Percentiles rank a stretch among this genome's conserved stretches.
These are phyloP conservation scores for Babylonia areolata DNA, from an alignment of 1,140 invertebrate species.

Conservation along the genomic window DNA sequence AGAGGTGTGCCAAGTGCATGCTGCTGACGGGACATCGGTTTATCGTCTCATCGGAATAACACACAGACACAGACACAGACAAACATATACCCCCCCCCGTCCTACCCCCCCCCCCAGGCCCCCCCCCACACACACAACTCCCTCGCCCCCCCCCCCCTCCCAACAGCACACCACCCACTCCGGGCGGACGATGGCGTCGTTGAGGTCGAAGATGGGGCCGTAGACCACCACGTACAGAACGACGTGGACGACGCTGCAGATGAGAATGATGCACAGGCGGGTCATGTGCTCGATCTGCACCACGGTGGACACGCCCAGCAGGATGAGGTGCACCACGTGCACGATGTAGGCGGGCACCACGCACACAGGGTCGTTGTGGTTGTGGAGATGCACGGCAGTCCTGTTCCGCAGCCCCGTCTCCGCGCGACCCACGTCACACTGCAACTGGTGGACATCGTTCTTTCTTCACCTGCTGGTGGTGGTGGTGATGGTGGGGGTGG, in stretches of 20 bases:
- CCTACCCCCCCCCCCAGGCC: too few relatives aligned
- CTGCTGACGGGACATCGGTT: too few relatives aligned
- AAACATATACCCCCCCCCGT: background rate
- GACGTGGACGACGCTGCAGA: conserved; percentile 81
- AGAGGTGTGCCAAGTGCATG: too few relatives aligned
- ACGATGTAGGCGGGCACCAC: conserved; percentile 85
- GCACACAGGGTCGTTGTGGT: conserved; percentile 17
- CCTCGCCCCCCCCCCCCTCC: background rate
- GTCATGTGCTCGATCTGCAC: conserved; percentile 83
- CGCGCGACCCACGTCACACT: background rate
- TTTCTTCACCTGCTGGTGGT: too few relatives aligned
- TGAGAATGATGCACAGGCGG: conserved; percentile 82
- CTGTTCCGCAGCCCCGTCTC: background rate
- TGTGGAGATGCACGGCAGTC: background rate
- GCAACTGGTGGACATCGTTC: background rate
- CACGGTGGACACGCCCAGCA: conserved; percentile 84
- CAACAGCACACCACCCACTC: background rate
- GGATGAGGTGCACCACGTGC: conserved; percentile 83
- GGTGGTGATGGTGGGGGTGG: too few relatives aligned
- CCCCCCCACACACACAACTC: too few relatives aligned
- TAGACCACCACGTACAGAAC: conserved; percentile 81
- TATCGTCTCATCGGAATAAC: background rate
- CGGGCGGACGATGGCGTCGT: conserved; percentile 41
- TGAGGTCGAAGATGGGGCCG: conserved; percentile 76
- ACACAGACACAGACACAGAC: background rate